Evolutionary conservation across 2,888 invertebrate species (phyloP), one percentile per base, ranked within the genome.

Genomic region (Cynaeus angustus): DNA sequence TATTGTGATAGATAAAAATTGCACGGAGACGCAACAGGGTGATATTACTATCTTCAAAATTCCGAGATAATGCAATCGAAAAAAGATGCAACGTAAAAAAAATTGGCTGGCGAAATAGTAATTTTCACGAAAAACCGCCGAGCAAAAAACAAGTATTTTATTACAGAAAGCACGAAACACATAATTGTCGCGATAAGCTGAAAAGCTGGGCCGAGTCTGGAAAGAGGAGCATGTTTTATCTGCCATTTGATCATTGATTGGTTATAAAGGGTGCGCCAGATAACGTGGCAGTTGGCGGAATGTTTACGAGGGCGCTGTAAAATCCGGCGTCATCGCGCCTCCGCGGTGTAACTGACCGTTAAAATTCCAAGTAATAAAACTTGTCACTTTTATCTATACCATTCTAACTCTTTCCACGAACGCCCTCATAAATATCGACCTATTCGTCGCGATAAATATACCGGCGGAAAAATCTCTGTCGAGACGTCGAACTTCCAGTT

Each of bases 301-400:
- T 74, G 74, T 76, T 76, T 75, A 76, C 74, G 75, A 73, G 68
- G 68, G 52, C 59, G 67, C 72, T 72, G 72, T 75, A 75, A 75
- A 75, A 72, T 66, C 70, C 72, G 74, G 76, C 76, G 77, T 77
- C 75, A 72, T 71, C 73, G 72, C 74, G 74, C 75, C 72, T 79
- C 73, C 72, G 75, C 74, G 76, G 75, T 77, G 75, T 76, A 79
- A 79, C 79, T 79, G 78, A 78, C 78, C 79, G 78, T 79, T 79
- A 79, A 79, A 79, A 79, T 76, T 76, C 73, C 75, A 71, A 73
- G 75, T 76, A 76, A 78, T 78, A 78, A 78, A 78, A 77, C 74
- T 76, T 75, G 78, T 77, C 78, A 74, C 74, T 76, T 77, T 77
- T 78, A 77, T 77, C 76, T 76, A 62, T 66, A 53, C 62, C 56